Base-by-base conservation (phyloP, 1,140 invertebrate species). In the Spodoptera frugiperda region DNA sequence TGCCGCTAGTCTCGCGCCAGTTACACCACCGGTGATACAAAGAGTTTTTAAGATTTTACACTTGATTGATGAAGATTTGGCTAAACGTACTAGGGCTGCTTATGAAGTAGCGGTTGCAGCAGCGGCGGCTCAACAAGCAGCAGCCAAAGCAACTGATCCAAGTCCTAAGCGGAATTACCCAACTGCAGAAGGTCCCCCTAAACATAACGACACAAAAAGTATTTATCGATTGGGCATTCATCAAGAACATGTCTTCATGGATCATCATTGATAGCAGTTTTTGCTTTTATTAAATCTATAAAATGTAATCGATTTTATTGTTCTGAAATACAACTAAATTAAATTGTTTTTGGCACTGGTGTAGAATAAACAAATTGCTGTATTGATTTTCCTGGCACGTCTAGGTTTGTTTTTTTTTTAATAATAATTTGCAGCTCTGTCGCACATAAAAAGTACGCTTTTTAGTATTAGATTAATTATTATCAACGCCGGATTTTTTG, bases 21-120 rank as follows among this genome's bases (percentile, higher is more conserved):
- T 98, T 51, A 95, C 96, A 57, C 95, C 95, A 59, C 98, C 98
- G 86, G 96, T 99, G 82, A 96, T 97, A 89, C 96, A 97, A 78
- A 95, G 96, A 59, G 96, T 96, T 0, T 93, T 97, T 9, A 95
- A 95, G 80, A 96, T 96, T 82, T 97, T 97, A 78, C 88, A 93
- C 5, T 88, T 94, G 53, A 96, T 96, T 0, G 95, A 96, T 82
- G 76, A 93, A 14, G 95, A 95, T 12, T 95, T 97, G 44, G 96
- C 96, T 10, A 91, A 89, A 74, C 92, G 94, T 57, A 73, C 63
- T 2, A 33, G 33, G 12, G n/a, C 15, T 55, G 30, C 61, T 25
- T 63, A 14, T 21, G 39, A 53, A 11, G 30, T 30, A 53, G 65
- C 19, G 0, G 6, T 48, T 1, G 19, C 15, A 14, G 30, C 46